Conservation (phyloP, 2,888 invertebrate genomes). For the Cotesia congregata region DNA sequence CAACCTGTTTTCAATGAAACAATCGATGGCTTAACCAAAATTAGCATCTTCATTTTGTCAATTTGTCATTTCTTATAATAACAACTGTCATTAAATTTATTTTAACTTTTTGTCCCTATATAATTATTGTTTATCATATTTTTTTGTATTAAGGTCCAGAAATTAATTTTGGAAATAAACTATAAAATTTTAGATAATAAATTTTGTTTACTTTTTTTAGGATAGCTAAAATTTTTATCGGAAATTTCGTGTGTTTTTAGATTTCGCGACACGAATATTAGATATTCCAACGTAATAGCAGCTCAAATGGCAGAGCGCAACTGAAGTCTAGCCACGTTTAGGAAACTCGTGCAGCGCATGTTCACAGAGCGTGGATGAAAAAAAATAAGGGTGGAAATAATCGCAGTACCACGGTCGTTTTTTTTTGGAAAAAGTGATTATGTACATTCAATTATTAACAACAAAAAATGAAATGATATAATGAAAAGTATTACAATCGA, state of each 20-base stretch:
- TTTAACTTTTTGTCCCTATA: no score
- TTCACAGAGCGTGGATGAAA: slow-evolving; percentile 35
- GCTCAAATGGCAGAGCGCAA: slow-evolving; percentile 49
- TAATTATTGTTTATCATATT: no score
- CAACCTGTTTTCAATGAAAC: not conserved
- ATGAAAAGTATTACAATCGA: not conserved
- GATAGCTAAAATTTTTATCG: not conserved
- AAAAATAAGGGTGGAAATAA: slow-evolving; percentile 21
- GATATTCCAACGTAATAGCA: slow-evolving; percentile 39
- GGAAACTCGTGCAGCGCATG: slow-evolving; percentile 48
- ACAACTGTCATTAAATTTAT: not conserved
- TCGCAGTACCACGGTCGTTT: slow-evolving; percentile 26
- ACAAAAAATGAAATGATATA: not conserved
- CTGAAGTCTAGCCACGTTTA: slow-evolving; percentile 50
- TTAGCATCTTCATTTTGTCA: slow-evolving; percentile 6
- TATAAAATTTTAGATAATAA: not conserved
- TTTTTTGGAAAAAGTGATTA: not conserved
- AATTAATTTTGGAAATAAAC: no score
- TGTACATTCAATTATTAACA: not conserved
- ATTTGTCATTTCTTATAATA: not conserved
- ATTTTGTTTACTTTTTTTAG: not conserved
- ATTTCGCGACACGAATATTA: not conserved
- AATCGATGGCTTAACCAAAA: not conserved
- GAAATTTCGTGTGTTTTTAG: not conserved
- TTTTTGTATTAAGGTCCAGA: no score